phyloP scores from a whole-genome alignment of 1,140 invertebrate genomes.

The Lepidurus apus region DNA sequence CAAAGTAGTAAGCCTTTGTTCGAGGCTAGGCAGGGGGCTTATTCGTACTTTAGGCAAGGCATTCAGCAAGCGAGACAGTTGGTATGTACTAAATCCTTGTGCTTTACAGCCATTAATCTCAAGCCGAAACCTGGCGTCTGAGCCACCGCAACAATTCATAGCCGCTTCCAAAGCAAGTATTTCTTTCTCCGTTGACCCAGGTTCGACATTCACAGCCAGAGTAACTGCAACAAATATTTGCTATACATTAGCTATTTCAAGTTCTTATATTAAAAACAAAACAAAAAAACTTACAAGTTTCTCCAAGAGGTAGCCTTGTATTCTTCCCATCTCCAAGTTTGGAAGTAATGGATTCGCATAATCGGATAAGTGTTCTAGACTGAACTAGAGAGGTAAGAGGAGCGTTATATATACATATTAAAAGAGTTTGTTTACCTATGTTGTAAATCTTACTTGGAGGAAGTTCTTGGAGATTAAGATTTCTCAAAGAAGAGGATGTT shows the following conservation, averaged over 20 bases:
- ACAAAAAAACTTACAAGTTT: slow-evolving; percentile 1
- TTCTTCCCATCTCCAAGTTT: background rate
- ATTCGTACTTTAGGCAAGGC: background rate
- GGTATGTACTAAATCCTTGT: background rate
- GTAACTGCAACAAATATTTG: background rate
- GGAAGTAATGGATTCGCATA: background rate
- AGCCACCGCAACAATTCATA: background rate
- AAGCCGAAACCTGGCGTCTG: background rate
- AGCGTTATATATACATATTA: background rate
- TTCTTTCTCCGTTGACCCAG: background rate
- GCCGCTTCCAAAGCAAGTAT: background rate
- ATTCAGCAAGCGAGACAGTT: background rate
- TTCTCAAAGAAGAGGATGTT: background rate
- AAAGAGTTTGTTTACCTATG: background rate
- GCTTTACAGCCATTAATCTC: background rate
- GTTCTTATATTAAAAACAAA: background rate
- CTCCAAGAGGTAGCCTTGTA: background rate
- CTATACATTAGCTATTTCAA: background rate
- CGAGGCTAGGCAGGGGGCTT: background rate
- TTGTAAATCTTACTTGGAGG: background rate
- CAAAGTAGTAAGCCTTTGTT: background rate
- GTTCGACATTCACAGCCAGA: background rate
- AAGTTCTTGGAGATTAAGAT: background rate
- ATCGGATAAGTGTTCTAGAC: background rate
- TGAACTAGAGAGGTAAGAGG: background rate